Conservation (phyloP, 2,888 invertebrate species). For the Coleophora deauratella region DNA sequence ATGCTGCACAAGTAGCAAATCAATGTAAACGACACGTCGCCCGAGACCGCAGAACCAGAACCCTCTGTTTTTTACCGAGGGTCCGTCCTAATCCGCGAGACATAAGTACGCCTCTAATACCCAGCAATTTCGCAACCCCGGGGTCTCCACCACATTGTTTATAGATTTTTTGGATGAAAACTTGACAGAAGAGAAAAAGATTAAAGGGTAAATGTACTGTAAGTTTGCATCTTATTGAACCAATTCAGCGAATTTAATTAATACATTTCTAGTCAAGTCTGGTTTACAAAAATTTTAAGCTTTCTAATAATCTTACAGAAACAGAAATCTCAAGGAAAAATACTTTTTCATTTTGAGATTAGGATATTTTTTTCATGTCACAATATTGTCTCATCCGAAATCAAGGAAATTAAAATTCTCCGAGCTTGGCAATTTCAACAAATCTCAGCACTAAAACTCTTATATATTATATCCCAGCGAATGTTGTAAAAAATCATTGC, state of each 20-base stretch:
- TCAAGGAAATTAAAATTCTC: conserved; percentile 71
- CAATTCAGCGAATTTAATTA: background rate
- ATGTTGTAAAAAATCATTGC: conserved; percentile 75
- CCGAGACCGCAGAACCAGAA: conserved; percentile 31
- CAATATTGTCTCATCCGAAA: conserved; percentile 23
- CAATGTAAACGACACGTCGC: conserved; percentile 36
- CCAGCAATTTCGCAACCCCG: conserved; percentile 64
- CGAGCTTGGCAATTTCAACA: conserved; percentile 68
- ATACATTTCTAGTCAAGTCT: too few species aligned
- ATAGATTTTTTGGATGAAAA: conserved; percentile 26
- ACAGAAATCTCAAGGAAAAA: too few species aligned
- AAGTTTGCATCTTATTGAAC: background rate
- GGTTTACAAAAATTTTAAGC: too few species aligned
- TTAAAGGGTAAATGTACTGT: conserved; percentile 2
- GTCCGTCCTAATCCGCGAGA: conserved; percentile 48
- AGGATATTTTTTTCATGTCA: too few species aligned
- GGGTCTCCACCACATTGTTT: conserved; percentile 29
- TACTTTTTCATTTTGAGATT: too few species aligned
- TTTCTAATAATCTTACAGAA: too few species aligned
- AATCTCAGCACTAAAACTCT: conserved; percentile 70
- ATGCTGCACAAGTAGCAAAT: conserved; percentile 17
- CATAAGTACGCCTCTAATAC: conserved; percentile 58
- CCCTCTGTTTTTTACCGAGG: conserved; percentile 70
- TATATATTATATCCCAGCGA: conserved; percentile 67
- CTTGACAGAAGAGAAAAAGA: background rate